phyloP scores from a whole-genome alignment of 2,113 vertebrate genomes.

The Pelvicachromis taeniatus region DNA sequence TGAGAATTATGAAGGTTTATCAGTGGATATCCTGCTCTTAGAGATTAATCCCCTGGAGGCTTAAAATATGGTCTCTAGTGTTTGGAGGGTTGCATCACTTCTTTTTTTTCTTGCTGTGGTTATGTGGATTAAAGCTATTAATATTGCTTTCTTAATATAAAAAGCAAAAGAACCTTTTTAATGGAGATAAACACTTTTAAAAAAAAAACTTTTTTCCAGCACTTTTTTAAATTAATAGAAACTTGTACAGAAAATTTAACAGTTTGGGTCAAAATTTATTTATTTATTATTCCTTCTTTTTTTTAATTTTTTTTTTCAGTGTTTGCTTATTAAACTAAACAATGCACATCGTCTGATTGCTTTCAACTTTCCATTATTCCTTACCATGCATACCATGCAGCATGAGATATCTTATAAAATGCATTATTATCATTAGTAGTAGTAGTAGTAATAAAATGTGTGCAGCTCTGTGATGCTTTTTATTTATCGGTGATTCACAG shows the following conservation, averaged over 20 bases:
- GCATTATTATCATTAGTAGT: background rate
- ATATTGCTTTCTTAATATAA: background rate
- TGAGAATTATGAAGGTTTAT: slow-evolving; percentile 63
- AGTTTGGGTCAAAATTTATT: background rate
- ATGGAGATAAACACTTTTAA: background rate
- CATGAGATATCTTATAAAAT: background rate
- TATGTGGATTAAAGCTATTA: background rate
- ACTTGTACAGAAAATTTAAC: background rate
- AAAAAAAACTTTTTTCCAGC: background rate
- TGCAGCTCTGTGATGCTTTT: background rate
- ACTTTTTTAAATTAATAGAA: background rate
- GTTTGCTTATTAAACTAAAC: background rate
- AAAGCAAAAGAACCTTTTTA: background rate
- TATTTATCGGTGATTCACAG: background rate
- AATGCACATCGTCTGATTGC: background rate
- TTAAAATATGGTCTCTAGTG: slow-evolving; percentile 34
- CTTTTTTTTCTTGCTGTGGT: background rate
- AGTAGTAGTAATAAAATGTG: background rate
- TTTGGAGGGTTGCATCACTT: slow-evolving; percentile 14
- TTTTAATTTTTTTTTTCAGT: too few species aligned
- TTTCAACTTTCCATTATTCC: background rate
- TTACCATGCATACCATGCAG: background rate
- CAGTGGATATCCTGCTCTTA: slow-evolving; percentile 56
- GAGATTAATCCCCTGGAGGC: slow-evolving; percentile 60
- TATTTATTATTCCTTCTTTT: too few species aligned